Conservation (phyloP, 2,797 vertebrate genomes). For the Sphenopsis melanotis region DNA sequence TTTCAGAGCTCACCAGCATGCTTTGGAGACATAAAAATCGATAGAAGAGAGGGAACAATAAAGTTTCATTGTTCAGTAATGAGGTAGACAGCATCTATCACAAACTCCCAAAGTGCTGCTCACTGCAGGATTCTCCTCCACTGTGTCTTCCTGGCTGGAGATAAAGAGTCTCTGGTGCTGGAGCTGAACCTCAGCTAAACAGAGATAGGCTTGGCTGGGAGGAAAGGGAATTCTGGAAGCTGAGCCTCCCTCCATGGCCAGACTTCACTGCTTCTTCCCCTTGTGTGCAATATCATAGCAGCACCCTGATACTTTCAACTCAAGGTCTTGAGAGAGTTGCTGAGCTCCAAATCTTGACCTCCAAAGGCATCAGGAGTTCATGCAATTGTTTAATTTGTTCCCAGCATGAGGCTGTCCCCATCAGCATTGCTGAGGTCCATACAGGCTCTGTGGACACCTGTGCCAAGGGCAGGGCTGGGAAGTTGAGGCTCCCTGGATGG, state of each 20-base stretch:
- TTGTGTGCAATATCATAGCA: rapidly evolving
- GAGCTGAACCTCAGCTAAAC: neutral
- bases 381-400: neutral
- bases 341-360: neutral
- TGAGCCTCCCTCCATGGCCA: neutral
- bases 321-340: neutral
- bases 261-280: neutral
- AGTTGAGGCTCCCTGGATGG: neutral
- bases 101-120: slow-evolving; percentile 58
- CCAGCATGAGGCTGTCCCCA: rapidly evolving
- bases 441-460: rapidly evolving
- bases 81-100: slow-evolving; percentile 52
- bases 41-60: slow-evolving; percentile 65
- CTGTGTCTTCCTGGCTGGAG: neutral
- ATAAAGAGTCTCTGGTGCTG: neutral
- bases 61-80: slow-evolving; percentile 64
- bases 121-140: slow-evolving; percentile 30
- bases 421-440: rapidly evolving
- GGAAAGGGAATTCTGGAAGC: neutral
- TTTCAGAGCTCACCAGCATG: slow-evolving; percentile 40
- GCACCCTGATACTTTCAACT: neutral
- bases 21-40: slow-evolving; percentile 65
- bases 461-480: neutral
- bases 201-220: neutral
- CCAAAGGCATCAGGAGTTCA: neutral